A percentile compares a stretch with the other conserved stretches of the same genome.
These are phyloP conservation scores for Hymenochirus boettgeri DNA, from an alignment of 2,113 vertebrate genomes.

Conservation along the genomic window DNA sequence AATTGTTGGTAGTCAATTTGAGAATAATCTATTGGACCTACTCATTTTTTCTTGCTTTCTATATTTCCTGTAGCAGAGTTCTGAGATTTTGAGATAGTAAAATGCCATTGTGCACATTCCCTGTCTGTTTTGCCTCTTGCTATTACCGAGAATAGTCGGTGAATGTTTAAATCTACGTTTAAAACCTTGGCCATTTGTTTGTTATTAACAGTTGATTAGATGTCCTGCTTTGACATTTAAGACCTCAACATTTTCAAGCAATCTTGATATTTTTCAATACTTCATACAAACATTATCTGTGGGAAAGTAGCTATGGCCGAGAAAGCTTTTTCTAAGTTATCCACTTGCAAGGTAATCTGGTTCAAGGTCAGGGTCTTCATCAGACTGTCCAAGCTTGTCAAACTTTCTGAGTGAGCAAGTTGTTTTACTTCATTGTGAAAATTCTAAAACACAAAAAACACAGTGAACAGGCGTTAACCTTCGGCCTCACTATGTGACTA, in stretches of 20 bases:
- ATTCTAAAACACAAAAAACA: slow-evolving; percentile 65
- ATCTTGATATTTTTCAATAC: slow-evolving; percentile 51
- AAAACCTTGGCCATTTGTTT: slow-evolving; percentile 49
- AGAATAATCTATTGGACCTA: slow-evolving; percentile 15
- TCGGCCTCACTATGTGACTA: too few species aligned
- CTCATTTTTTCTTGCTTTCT: neutral
- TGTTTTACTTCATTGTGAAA: slow-evolving; percentile 64
- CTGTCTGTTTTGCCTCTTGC: slow-evolving; percentile 20
- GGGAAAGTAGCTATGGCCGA: slow-evolving; percentile 46
- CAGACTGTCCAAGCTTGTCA: slow-evolving; percentile 86
- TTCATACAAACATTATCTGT: slow-evolving; percentile 42
- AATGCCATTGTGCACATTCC: slow-evolving; percentile 36
- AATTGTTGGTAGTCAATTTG: slow-evolving; percentile 24
- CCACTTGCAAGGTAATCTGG: slow-evolving; percentile 49
- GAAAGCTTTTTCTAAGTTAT: slow-evolving; percentile 45
- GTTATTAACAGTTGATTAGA: slow-evolving; percentile 49
- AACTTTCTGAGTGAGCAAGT: slow-evolving; percentile 68
- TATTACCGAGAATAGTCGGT: slow-evolving; percentile 42
- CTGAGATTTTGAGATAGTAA: slow-evolving; percentile 27
- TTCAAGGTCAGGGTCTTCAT: slow-evolving; percentile 61
- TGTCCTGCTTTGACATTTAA: slow-evolving; percentile 45
- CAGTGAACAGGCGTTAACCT: too few species aligned
- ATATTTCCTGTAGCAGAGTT: slow-evolving; percentile 39
- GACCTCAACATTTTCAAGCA: slow-evolving; percentile 59
- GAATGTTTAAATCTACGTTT: slow-evolving; percentile 45